Evolutionary conservation across 35 echinoderm and acorn worm genomes (phyloP).

Genomic region (Amphiura filiformis): DNA sequence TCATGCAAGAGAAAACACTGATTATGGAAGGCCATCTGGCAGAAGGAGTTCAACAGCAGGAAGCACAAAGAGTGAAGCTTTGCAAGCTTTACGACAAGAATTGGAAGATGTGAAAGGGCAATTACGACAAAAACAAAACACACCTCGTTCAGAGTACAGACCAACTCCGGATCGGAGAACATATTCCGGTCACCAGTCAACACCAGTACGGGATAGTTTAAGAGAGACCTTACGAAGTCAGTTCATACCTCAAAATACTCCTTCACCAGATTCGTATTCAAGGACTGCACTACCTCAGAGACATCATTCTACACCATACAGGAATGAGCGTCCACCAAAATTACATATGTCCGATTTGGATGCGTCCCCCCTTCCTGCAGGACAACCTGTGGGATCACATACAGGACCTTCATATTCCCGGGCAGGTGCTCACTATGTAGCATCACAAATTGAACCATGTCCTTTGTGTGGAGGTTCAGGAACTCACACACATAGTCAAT

Average conservation of each 20-base stretch:
- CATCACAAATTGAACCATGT: constrained; percentile 14
- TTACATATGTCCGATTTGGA: constrained; percentile 4
- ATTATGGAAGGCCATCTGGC: background rate
- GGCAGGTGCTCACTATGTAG: background rate
- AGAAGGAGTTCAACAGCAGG: background rate
- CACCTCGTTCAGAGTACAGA: background rate
- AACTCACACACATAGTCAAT: constrained; percentile 38
- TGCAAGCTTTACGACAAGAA: constrained; percentile 48
- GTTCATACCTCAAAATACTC: constrained; percentile 36
- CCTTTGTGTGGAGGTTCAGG: constrained; percentile 51
- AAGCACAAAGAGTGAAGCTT: constrained; percentile 40
- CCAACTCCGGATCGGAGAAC: background rate
- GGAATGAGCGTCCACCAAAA: background rate
- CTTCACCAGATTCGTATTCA: constrained; percentile 1
- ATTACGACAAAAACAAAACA: constrained; percentile 6
- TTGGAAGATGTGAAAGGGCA: constrained; percentile 38
- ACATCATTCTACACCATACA: background rate
- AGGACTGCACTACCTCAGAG: background rate
- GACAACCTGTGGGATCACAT: background rate
- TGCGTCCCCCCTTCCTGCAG: background rate
- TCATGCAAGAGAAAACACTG: background rate
- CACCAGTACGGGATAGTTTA: constrained; percentile 42
- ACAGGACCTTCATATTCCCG: no score
- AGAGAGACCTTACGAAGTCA: constrained; percentile 38
- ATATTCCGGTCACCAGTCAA: background rate